Base-by-base conservation (phyloP, 2,113 vertebrate species). In the Sapajus apella region DNA sequence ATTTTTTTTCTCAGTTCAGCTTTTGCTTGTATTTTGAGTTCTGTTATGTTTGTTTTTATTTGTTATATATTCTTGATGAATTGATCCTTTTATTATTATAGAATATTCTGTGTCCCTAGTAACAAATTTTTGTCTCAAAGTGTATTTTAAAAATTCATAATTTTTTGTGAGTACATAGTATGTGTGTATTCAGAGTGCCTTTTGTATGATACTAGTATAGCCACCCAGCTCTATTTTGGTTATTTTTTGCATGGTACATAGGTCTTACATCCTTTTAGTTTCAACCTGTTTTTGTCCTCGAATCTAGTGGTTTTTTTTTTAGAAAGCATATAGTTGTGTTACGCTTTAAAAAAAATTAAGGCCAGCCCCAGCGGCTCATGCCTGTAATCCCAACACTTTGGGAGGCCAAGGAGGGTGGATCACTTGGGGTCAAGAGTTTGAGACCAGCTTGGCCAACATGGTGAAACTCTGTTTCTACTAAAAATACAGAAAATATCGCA, bases 21-120 rank as follows among this genome's bases (percentile, higher is more conserved):
- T 86, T 83, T 86, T 93, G 61, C 11, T 94, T 90, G 21, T 80
- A 10, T 94, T 85, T 92, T 87, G 72, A 87, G 66, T 58, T 72
- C 43, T 55, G 3, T 88, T 75, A 82, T 73, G 35, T 37, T 43
- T 32, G 40, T 83, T 83, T 50, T n/a, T 83, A 64, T 21, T 45
- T 92, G 30, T 95, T 79, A 70, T 25, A 55, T 75, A 40, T 47
- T 80, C 72, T 73, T 92, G 45, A 37, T 87, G 75, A 92, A 73
- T 92, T 45, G 2, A 30, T 21, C 45, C 20, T 87, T 86, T 82
- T 81, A n/a, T 88, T 50, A 66, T 68, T 70, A 55, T 50, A 93
- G 35, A n/a, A 21, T 89, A 10, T 88, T 93, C n/a, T 85, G 84
- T 90, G 18, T 77, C 47, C 21, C 66, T 75, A 64, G 30, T 90